Conservation (phyloP, 2,797 vertebrate species). For the Stomatorhinus walkeri region DNA sequence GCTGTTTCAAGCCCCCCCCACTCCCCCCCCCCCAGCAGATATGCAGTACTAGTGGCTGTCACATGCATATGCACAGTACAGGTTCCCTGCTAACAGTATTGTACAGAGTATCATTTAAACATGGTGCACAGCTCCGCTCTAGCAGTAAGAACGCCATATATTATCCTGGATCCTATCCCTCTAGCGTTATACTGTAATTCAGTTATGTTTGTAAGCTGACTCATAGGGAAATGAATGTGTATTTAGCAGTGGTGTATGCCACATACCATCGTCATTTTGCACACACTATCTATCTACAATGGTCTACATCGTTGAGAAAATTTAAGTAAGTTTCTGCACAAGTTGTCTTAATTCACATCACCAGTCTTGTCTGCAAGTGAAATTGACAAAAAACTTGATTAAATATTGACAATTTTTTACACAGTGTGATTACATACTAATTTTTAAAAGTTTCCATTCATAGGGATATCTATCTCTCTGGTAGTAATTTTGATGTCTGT, state of each 20-base stretch:
- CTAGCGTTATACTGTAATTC: neutral
- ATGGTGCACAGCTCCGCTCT: neutral
- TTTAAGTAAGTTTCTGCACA: constrained; percentile 1
- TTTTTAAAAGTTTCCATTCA: neutral
- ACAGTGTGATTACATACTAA: neutral
- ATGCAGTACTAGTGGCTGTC: neutral
- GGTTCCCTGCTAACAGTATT: neutral
- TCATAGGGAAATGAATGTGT: neutral
- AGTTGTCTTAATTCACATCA: constrained; percentile 37
- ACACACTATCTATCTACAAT: neutral
- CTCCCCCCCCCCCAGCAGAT: neutral
- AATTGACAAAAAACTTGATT: neutral
- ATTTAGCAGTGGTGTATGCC: neutral
- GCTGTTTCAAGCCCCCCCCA: neutral
- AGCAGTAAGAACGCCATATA: neutral
- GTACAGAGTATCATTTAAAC: neutral
- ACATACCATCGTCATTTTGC: neutral
- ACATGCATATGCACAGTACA: neutral
- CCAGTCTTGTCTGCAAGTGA: constrained; percentile 22
- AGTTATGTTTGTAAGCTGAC: neutral
- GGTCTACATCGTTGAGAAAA: neutral
- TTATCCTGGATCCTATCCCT: neutral
- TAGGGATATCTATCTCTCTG: neutral
- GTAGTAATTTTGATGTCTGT: neutral
- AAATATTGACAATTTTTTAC: constrained; percentile 2